Conservation (phyloP, 2,797 vertebrate genomes). For the Argentina silus region DNA sequence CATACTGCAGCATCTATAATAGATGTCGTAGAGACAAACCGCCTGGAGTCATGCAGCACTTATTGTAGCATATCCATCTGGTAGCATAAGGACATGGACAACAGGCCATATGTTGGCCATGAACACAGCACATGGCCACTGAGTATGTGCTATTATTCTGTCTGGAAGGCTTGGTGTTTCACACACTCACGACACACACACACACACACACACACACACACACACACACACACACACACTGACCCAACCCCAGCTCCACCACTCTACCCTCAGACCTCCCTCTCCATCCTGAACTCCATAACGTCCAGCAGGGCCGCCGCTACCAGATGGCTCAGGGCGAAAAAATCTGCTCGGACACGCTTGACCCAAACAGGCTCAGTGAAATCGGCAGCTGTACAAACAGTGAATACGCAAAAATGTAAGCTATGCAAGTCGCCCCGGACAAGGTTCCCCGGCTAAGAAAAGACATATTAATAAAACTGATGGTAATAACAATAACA, state of each 20-base stretch:
- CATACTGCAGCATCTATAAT: not conserved
- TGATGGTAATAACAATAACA: not conserved
- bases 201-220: too few relatives aligned
- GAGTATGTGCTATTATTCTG: not conserved
- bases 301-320: not conserved
- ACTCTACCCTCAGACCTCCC: not conserved
- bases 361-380: slow-evolving; percentile 1
- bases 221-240: too few relatives aligned
- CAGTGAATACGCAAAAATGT: not conserved
- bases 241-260: not conserved
- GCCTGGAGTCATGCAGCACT: too few relatives aligned
- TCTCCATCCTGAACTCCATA: not conserved
- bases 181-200: not conserved
- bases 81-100: too few relatives aligned
- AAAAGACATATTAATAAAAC: not conserved
- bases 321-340: not conserved
- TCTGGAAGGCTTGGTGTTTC: not conserved
- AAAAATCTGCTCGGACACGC: not conserved
- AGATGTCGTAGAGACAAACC: too few relatives aligned
- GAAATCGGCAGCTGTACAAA: not conserved
- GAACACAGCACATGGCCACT: not conserved
- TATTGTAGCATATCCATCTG: too few relatives aligned
- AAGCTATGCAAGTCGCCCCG: not conserved
- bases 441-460: not conserved
- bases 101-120: not conserved